Percentiles rank a stretch among this genome's conserved stretches.
These are phyloP conservation scores for Helarctos malayanus DNA, from an alignment of 2,797 vertebrate species.

Conservation along the genomic window DNA sequence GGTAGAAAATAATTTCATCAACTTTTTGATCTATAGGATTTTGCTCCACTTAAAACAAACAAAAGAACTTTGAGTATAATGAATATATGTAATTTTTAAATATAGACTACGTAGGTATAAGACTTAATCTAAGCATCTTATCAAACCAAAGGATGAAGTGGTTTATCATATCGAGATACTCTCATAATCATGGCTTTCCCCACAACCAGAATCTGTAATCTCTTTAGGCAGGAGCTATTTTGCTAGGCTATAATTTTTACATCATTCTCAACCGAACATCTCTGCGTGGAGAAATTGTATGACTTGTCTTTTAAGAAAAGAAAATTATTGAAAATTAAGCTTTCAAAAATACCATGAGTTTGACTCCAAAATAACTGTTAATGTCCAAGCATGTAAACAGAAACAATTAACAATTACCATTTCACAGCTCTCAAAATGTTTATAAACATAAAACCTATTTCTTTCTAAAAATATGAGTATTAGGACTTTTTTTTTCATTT, in stretches of 20 bases:
- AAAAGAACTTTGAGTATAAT: not conserved
- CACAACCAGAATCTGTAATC: conserved; percentile 69
- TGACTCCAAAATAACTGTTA: conserved; percentile 78
- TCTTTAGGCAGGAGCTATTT: conserved; percentile 64
- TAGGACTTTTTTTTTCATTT: conserved; percentile 50
- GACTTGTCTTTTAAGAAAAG: conserved; percentile 71
- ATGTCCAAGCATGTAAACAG: conserved; percentile 76
- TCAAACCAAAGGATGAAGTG: conserved; percentile 54
- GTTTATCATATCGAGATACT: conserved; percentile 27
- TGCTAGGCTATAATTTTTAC: conserved; percentile 75
- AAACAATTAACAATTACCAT: conserved; percentile 80
- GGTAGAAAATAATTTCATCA: conserved; percentile 26
- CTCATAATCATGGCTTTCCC: conserved; percentile 41
- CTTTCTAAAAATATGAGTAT: conserved; percentile 73
- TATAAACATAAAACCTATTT: conserved; percentile 75
- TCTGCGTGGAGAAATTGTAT: conserved; percentile 61
- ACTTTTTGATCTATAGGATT: not conserved
- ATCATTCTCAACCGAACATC: conserved; percentile 63
- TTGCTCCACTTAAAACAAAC: not conserved
- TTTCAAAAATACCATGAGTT: conserved; percentile 73
- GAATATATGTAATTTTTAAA: not conserved
- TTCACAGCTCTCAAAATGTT: conserved; percentile 80
- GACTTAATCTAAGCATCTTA: conserved; percentile 41
- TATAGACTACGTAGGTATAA: not conserved
- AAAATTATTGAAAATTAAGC: conserved; percentile 80